Evolutionary conservation across 1,140 invertebrate species (phyloP), one percentile per base, ranked within the genome.

Genomic region (Drosophila bocqueti): DNA sequence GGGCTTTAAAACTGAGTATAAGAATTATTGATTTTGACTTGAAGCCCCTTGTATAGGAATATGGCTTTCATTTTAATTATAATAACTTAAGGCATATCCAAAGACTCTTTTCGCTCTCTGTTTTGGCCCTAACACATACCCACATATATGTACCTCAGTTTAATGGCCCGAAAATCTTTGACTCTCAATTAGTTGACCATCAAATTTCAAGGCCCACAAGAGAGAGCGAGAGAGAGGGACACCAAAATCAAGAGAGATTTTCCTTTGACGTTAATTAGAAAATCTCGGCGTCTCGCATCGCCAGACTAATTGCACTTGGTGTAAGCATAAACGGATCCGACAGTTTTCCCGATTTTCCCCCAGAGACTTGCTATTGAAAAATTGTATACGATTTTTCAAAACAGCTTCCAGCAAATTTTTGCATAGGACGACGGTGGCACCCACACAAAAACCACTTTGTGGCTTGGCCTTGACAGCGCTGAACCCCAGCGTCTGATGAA

Each of bases 241-340:
- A 31, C 15, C 24, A 29, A 15, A 50, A 50, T 34, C 29, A 60
- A 49, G 13, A 42, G 38, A 38, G 38, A 43, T 1, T 52, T 50
- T 73, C 24, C 67, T 73, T 73, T 73, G 69, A 73, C 67, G 69
- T 73, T 73, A 73, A 73, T 73, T 73, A 73, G 54, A 73, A 73
- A 73, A 73, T 73, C 54, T 38, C 13, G 45, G 21, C 45, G 64
- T 71, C 64, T 68, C 67, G 63, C 63, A 15, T 55, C 49, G 64
- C 24, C 45, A 60, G 46, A 73, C 67, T 73, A 72, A 73, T 73
- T 73, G 54, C 67, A 61, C 45, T 71, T 10, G 3, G 42, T 68
- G 21, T 26, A 29, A 36, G 36, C 47, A 42, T 59, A 71, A 72
- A 38, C 21, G 26, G 18, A 55, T 24, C 29, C 29, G 29, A 67